Evolutionary conservation across 2,113 vertebrate genomes (phyloP).

Genomic region (Toxotes jaculatrix): DNA sequence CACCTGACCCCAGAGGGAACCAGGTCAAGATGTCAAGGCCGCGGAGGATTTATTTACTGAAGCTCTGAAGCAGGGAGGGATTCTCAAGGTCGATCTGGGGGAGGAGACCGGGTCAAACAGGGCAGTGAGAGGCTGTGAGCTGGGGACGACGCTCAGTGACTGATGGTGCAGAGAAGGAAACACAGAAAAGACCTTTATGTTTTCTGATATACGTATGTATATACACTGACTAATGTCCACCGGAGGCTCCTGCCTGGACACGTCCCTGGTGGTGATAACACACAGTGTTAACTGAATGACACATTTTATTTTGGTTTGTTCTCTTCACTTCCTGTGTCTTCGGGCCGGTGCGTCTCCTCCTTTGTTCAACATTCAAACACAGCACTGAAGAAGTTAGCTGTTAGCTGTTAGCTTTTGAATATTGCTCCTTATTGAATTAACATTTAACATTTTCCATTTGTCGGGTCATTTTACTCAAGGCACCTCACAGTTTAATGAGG

Average conservation of each 20-base stretch:
- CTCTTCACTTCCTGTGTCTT: background rate
- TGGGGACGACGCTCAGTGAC: too few relatives aligned
- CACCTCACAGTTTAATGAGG: conserved; percentile 37
- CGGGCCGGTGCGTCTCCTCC: background rate
- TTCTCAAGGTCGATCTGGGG: background rate
- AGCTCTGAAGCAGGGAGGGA: too few relatives aligned
- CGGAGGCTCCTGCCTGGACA: too few relatives aligned
- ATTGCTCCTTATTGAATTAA: conserved; percentile 63
- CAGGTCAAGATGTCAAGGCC: background rate
- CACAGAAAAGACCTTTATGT: too few relatives aligned
- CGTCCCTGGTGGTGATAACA: too few relatives aligned
- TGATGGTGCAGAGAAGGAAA: too few relatives aligned
- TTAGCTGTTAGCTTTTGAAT: conserved; percentile 29
- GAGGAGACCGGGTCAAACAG: too few relatives aligned
- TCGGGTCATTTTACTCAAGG: conserved; percentile 38
- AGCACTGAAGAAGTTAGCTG: conserved; percentile 24
- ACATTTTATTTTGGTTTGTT: background rate
- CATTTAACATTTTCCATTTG: conserved; percentile 64
- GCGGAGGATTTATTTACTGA: background rate
- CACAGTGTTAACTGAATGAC: background rate
- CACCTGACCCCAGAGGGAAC: conserved; percentile 35
- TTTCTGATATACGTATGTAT: too few relatives aligned
- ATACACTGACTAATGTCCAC: too few relatives aligned
- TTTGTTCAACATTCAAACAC: conserved; percentile 62
- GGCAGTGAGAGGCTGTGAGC: too few relatives aligned